These are phyloP conservation scores for Glareola pratincola DNA, from an alignment of 2,113 vertebrate species.

Conservation along the genomic window DNA sequence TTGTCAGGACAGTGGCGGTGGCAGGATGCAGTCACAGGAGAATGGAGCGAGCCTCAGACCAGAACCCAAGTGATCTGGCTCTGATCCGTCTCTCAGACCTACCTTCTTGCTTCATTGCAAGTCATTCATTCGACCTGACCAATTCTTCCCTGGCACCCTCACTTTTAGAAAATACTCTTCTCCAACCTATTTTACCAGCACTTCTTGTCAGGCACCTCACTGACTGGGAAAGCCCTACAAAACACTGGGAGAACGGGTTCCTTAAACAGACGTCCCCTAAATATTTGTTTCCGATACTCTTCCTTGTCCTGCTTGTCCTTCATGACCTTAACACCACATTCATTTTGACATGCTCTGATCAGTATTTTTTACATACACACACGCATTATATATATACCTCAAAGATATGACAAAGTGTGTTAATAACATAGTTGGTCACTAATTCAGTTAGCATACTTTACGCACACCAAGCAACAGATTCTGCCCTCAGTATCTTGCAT, in stretches of 20 bases:
- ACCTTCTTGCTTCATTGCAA: background rate
- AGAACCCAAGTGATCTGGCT: background rate
- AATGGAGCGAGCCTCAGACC: background rate
- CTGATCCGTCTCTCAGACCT: background rate
- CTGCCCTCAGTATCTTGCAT: background rate
- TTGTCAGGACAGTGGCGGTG: background rate
- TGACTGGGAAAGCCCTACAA: background rate
- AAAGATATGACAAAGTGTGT: background rate
- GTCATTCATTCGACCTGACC: background rate
- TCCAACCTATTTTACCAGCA: background rate
- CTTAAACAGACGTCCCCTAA: background rate
- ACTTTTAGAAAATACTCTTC: background rate
- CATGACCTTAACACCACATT: background rate
- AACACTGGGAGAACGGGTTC: background rate
- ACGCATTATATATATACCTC: background rate
- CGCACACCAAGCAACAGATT: background rate
- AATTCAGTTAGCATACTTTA: background rate
- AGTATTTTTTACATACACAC: background rate
- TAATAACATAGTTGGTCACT: background rate
- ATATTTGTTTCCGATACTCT: background rate
- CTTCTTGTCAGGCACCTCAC: background rate
- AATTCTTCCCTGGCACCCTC: background rate
- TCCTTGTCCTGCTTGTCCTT: background rate
- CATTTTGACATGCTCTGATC: background rate
- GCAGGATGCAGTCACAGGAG: background rate